A percentile compares a stretch with the other conserved stretches of the same genome.
phyloP scores from a whole-genome alignment of 2,113 vertebrate genomes.

The Zosterops hypoxanthus region DNA sequence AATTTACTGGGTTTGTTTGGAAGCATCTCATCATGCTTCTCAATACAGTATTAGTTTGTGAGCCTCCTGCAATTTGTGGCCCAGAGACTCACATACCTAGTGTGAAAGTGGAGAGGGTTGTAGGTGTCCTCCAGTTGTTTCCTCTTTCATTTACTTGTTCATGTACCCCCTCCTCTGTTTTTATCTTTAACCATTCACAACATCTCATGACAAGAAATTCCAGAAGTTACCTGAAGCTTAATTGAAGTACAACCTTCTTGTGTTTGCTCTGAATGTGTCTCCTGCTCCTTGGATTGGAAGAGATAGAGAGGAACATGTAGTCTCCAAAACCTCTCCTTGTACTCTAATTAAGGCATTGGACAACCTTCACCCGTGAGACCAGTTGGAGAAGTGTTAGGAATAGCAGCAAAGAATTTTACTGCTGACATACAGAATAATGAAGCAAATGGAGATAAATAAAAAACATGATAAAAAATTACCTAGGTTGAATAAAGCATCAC shows the following conservation, averaged over 20 bases:
- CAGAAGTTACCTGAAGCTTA: neutral
- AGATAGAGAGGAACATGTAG: neutral
- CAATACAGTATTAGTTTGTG: fast-evolving
- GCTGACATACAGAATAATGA: neutral
- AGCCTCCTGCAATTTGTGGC: neutral
- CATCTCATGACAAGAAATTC: neutral
- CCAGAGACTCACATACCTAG: fast-evolving
- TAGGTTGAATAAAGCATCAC: neutral
- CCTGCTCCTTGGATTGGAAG: neutral
- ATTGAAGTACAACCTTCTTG: neutral
- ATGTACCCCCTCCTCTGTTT: neutral
- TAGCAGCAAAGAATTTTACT: neutral
- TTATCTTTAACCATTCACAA: neutral
- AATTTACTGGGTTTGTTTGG: neutral
- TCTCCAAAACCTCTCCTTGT: neutral
- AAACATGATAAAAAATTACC: neutral
- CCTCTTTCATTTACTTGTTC: neutral
- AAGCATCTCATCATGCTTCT: neutral
- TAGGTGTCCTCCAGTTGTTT: neutral
- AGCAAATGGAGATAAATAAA: neutral
- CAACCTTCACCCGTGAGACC: neutral
- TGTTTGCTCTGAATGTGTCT: neutral
- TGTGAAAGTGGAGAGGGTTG: fast-evolving
- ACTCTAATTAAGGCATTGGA: neutral
- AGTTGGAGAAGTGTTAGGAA: neutral